A percentile compares a stretch with the other conserved stretches of the same genome.
These are phyloP conservation scores for Anguilla obscura DNA, from an alignment of 2,797 vertebrate species.

Conservation along the genomic window DNA sequence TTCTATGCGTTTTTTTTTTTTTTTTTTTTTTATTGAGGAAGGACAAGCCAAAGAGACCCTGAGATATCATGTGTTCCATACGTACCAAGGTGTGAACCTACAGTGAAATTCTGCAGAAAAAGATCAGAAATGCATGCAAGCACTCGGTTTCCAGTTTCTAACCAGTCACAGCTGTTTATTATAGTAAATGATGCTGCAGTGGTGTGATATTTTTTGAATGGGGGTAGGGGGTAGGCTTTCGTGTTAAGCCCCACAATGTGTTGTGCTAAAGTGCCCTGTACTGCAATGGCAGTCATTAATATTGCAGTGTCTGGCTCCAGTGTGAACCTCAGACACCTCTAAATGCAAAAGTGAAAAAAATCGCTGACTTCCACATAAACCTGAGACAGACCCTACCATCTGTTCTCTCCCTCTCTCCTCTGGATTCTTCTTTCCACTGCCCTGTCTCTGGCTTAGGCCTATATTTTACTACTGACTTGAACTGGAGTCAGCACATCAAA, in stretches of 20 bases:
- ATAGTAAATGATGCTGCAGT: neutral
- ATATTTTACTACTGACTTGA: conserved; percentile 3
- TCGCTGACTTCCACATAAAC: conserved; percentile 67
- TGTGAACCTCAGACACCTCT: conserved; percentile 59
- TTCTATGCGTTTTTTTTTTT: neutral
- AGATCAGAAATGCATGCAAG: neutral
- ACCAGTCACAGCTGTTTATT: neutral
- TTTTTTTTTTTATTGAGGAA: neutral
- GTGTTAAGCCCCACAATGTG: conserved; percentile 52
- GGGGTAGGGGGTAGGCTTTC: conserved; percentile 60
- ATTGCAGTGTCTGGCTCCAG: conserved; percentile 65
- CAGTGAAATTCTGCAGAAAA: neutral
- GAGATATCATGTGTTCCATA: neutral
- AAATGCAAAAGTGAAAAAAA: conserved; percentile 64
- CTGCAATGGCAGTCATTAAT: conserved; percentile 72
- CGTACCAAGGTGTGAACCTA: neutral
- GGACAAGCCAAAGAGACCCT: no score
- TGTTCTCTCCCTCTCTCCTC: conserved; percentile 57
- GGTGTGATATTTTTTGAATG: conserved; percentile 34
- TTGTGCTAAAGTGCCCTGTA: conserved; percentile 65
- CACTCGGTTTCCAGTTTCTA: neutral
- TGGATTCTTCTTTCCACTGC: neutral
- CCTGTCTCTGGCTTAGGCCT: neutral
- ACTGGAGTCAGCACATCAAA: neutral
- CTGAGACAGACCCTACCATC: conserved; percentile 64